These are phyloP conservation scores for Acanthosepion pharaonis DNA, from an alignment of 2,888 invertebrate species.

Conservation along the genomic window DNA sequence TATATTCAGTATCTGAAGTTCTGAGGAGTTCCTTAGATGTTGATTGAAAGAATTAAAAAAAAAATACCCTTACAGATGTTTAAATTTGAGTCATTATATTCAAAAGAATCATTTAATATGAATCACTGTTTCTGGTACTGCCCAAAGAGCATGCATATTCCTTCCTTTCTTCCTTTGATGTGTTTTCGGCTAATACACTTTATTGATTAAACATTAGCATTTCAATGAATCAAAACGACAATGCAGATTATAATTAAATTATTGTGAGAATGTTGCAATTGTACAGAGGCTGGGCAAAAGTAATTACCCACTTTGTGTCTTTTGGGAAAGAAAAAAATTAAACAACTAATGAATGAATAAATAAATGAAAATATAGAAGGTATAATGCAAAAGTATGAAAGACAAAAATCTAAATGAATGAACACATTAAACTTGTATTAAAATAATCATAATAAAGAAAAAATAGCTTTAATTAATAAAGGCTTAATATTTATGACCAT, in stretches of 20 bases:
- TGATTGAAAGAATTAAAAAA: background rate
- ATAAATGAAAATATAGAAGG: background rate
- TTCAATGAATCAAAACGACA: background rate
- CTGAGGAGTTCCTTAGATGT: background rate
- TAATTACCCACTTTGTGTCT: background rate
- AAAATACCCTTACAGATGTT: background rate
- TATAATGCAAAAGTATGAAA: background rate
- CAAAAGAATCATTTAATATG: background rate
- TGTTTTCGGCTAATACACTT: background rate
- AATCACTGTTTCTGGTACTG: background rate
- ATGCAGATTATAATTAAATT: constrained; percentile 23
- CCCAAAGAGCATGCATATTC: background rate
- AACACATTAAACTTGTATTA: background rate
- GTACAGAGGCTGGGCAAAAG: constrained; percentile 22
- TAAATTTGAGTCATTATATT: constrained; percentile 4
- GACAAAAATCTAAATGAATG: background rate
- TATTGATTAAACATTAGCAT: constrained; percentile 33
- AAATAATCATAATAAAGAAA: background rate
- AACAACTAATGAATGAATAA: background rate
- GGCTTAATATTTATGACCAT: background rate
- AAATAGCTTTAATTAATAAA: background rate
- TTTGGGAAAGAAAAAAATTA: background rate
- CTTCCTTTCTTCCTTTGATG: background rate
- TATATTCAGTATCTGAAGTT: background rate
- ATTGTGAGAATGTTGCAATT: background rate